Conservation (phyloP, 2,113 vertebrate species). For the Anoplopoma fimbria region DNA sequence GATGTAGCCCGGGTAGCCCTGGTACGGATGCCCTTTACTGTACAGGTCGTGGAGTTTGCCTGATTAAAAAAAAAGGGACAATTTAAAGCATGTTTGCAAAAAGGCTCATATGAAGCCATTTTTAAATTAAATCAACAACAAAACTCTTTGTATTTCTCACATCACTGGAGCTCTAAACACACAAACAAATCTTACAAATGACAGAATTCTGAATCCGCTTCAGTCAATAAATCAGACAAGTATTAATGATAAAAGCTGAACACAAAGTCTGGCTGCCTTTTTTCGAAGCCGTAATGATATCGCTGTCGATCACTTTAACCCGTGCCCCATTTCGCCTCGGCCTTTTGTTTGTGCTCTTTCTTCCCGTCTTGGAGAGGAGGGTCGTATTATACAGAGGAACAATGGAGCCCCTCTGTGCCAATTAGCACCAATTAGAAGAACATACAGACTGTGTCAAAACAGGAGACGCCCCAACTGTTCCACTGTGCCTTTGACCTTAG, state of each 20-base stretch:
- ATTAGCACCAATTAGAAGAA: constrained; percentile 86
- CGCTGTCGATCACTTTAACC: constrained; percentile 71
- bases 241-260: background rate
- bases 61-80: constrained; percentile 50
- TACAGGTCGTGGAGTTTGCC: constrained; percentile 96
- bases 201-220: background rate
- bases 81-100: background rate
- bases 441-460: constrained; percentile 82
- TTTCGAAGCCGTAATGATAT: constrained; percentile 69
- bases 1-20: constrained; percentile 96
- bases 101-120: background rate
- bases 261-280: constrained; percentile 31
- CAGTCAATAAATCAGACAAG: constrained; percentile 1
- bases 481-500: constrained; percentile 73
- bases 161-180: background rate
- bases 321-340: constrained; percentile 54
- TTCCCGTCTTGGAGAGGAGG: constrained; percentile 66
- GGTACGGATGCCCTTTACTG: constrained; percentile 93
- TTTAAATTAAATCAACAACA: background rate
- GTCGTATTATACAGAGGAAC: constrained; percentile 75
- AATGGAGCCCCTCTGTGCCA: constrained; percentile 83
- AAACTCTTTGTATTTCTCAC: background rate
- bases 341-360: constrained; percentile 77
- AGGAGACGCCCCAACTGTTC: constrained; percentile 80
- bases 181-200: background rate